Base-by-base conservation (phyloP, 2,888 invertebrate genomes). In the Podotricha telesiphe region DNA sequence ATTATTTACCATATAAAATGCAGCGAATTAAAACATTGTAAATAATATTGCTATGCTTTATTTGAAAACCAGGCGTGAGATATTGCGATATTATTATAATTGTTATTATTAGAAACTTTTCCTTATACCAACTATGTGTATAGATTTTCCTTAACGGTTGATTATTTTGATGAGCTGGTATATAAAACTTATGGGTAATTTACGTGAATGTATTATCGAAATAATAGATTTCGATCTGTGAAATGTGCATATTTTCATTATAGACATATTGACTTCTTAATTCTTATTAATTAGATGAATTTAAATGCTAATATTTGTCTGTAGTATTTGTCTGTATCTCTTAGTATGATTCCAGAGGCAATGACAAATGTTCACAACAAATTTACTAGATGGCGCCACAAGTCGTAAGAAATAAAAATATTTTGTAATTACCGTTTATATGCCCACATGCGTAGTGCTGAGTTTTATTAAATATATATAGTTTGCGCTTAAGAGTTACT, bases 361-460 rank as follows among this genome's bases (percentile, higher is more conserved):
- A 11, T 42, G 6, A 17, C n/a, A n/a, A 17, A 55, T 34, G 34
- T 37, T 53, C 8, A 28, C n/a, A n/a, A n/a, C n/a, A n/a, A n/a
- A n/a, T n/a, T n/a, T 17, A 45, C 45, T 59, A 59, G 59, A 45
- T 59, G 59, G 45, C 59, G 59, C 22, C 45, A 17, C 17, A 17
- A 11, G 55, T 17, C 2, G n/a, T 51, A 15, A 22, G 28, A 28
- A 28, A 28, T 28, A 28, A 2, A 7, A 42, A 13, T 7, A 13
- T 2, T 13, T 34, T 17, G n/a, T 34, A 17, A 28, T n/a, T 53
- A 34, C 10, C 28, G 1, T 53, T 11, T 34, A 5, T 34, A 34
- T 53, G 17, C 11, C 28, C 4, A 34, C 1, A 34, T 34, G 53
- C 17, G 17, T 34, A 53, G n/a, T n/a, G n/a, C 19, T 34, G 28